These are phyloP conservation scores for Thinocorus orbignyianus DNA, from an alignment of 2,113 vertebrate species.

Conservation along the genomic window DNA sequence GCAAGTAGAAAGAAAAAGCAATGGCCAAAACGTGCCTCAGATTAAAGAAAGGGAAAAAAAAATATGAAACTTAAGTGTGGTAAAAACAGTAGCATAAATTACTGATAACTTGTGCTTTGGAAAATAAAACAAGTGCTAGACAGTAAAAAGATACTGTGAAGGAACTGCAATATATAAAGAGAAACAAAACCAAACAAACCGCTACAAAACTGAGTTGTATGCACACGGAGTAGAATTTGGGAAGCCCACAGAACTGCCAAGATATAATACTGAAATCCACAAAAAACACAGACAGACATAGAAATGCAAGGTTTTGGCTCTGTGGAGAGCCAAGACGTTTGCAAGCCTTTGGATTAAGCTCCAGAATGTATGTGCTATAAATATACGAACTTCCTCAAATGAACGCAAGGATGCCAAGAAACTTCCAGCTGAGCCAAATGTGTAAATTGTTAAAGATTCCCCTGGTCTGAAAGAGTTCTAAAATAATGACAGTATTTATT, in stretches of 20 bases:
- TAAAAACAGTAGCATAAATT: not conserved
- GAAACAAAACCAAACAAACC: not conserved
- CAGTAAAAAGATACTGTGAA: not conserved
- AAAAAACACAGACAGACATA: not conserved
- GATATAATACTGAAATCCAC: not conserved
- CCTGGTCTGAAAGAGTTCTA: not conserved
- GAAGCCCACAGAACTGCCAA: slow-evolving; percentile 2
- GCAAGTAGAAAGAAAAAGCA: not conserved
- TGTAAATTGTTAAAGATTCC: not conserved
- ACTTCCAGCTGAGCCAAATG: not conserved
- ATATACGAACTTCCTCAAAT: not conserved
- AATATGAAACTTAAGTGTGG: not conserved
- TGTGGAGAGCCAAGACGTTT: not conserved
- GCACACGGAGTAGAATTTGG: not conserved
- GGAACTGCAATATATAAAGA: not conserved
- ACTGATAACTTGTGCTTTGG: not conserved
- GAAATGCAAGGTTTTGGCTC: not conserved
- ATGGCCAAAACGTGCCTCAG: not conserved
- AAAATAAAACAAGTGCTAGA: not conserved
- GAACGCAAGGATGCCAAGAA: not conserved
- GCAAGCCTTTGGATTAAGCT: slow-evolving; percentile 34
- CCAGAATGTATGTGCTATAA: slow-evolving; percentile 26
- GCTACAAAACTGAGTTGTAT: not conserved
- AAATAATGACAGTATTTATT: not conserved
- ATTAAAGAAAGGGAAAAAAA: not conserved